A percentile compares a stretch with the other conserved stretches of the same genome.
Conservation (phyloP, 2,113 vertebrate species). For the Pangasianodon gigas region DNA sequence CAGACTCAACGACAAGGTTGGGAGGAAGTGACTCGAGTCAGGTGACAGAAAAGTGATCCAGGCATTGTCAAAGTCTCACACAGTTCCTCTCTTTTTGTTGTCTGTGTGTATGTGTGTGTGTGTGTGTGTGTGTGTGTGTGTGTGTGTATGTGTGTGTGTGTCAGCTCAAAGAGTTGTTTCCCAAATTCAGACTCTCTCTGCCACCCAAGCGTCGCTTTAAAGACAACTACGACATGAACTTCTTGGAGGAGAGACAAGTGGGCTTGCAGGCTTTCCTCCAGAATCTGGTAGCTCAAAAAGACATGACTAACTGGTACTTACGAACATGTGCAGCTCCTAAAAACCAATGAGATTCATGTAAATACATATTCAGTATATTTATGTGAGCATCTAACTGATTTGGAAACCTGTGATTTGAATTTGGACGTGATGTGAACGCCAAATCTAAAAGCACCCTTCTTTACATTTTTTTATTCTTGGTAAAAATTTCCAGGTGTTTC, state of each 20-base stretch:
- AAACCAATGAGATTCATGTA: not conserved
- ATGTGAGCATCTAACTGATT: not conserved
- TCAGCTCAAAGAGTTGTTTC: conserved; percentile 95
- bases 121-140: conserved; percentile 53
- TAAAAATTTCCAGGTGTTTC: not conserved
- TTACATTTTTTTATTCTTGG: not conserved
- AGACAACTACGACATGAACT: conserved; percentile 92
- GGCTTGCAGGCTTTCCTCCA: conserved; percentile 93
- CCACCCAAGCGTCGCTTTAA: conserved; percentile 98
- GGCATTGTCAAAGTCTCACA: not conserved
- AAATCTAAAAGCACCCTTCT: not conserved
- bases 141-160: conserved; percentile 36
- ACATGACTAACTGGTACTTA: conserved; percentile 85
- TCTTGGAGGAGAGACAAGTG: conserved; percentile 90
- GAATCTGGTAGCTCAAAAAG: conserved; percentile 92
- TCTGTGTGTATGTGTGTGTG: conserved; percentile 37
- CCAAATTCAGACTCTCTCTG: conserved; percentile 87
- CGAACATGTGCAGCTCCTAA: not conserved
- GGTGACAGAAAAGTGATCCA: not conserved
- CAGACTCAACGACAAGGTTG: conserved; percentile 93
- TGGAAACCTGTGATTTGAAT: not conserved
- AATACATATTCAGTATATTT: not conserved
- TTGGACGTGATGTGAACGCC: too few species aligned
- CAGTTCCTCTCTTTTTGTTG: conserved; percentile 44
- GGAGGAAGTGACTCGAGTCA: conserved; percentile 38